These are phyloP conservation scores for Dinothrombium tinctorium DNA, from an alignment of 1,140 invertebrate genomes.

Conservation along the genomic window DNA sequence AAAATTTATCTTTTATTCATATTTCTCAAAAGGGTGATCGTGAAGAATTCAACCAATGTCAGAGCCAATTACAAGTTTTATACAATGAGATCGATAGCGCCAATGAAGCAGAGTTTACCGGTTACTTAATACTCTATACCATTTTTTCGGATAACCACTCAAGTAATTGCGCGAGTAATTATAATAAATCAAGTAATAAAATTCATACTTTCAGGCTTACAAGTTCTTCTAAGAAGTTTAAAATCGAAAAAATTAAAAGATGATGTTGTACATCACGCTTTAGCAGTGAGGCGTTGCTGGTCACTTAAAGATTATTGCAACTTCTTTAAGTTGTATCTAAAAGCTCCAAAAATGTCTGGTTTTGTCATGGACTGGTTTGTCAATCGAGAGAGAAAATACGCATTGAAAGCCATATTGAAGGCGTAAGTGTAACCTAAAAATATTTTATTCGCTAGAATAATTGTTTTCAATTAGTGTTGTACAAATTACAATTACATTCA, in stretches of 20 bases:
- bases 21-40: conserved; percentile 43
- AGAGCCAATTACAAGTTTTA: conserved; percentile 82
- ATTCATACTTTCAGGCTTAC: conserved; percentile 43
- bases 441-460: too few relatives aligned
- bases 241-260: conserved; percentile 49
- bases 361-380: conserved; percentile 94
- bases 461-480: too few relatives aligned
- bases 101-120: conserved; percentile 67
- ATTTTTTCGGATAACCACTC: conserved; percentile 88
- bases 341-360: conserved; percentile 76
- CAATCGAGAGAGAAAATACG: conserved; percentile 64
- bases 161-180: conserved; percentile 33
- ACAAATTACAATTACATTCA: too few relatives aligned
- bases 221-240: conserved; percentile 58
- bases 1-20: conserved; percentile 3
- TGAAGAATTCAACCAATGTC: conserved; percentile 97
- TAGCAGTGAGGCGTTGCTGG: conserved; percentile 70
- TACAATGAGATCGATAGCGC: conserved; percentile 47
- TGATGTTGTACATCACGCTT: conserved; percentile 58
- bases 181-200: background rate
- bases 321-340: conserved; percentile 68
- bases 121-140: conserved; percentile 84
- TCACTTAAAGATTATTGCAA: conserved; percentile 64
- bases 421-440: too few relatives aligned
- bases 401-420: conserved; percentile 76